phyloP scores from a whole-genome alignment of 2,888 invertebrate species.

The Ornithoptera alexandrae region DNA sequence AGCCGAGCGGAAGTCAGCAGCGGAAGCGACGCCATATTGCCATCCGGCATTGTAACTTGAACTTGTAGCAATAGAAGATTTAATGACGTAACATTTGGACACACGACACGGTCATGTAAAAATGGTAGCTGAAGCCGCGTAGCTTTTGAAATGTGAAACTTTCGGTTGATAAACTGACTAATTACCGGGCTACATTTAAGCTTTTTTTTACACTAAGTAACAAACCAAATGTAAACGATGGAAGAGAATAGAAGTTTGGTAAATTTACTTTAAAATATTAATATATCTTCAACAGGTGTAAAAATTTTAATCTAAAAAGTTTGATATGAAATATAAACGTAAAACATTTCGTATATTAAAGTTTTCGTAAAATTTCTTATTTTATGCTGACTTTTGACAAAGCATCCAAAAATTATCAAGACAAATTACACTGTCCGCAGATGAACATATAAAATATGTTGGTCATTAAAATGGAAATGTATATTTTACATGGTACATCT shows the following conservation, averaged over 20 bases:
- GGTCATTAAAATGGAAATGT: conserved; percentile 3
- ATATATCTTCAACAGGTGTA: no score
- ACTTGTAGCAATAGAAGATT: conserved; percentile 36
- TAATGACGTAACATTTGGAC: conserved; percentile 32
- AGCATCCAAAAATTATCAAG: no score
- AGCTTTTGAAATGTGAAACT: conserved; percentile 21
- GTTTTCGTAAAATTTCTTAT: no score
- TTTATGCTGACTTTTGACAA: no score
- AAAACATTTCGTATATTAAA: no score
- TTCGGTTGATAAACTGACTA: conserved; percentile 17
- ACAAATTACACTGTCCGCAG: background rate
- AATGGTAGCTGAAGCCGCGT: conserved; percentile 10
- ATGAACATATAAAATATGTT: conserved; percentile 2
- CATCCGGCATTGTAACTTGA: conserved; percentile 38
- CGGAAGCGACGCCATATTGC: conserved; percentile 39
- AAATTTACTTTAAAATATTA: no score
- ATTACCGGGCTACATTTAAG: conserved; percentile 4
- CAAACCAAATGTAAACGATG: no score
- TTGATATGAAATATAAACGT: no score
- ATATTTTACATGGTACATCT: background rate
- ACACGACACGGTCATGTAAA: conserved; percentile 31
- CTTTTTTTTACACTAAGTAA: no score
- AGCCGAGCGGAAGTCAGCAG: conserved; percentile 32
- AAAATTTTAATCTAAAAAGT: no score
- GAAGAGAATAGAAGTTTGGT: no score